phyloP scores from a whole-genome alignment of 2,113 vertebrate species.

The Elephantulus edwardii region DNA sequence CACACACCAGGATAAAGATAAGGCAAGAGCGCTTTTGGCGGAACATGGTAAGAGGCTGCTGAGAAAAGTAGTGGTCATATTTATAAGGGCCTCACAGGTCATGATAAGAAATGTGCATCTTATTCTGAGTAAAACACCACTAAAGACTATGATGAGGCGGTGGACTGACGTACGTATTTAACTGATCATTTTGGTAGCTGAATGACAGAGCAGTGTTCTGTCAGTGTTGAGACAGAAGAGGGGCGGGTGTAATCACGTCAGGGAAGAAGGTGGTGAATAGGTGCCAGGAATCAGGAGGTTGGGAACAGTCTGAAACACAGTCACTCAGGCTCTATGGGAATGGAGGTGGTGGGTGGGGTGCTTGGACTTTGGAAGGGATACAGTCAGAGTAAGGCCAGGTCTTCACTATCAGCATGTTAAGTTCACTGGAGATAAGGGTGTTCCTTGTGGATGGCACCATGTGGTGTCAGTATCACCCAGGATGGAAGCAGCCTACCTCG shows the following conservation, averaged over 20 bases:
- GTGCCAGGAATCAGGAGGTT: neutral
- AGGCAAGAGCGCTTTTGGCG: fast-evolving
- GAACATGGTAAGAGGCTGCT: neutral
- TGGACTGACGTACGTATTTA: neutral
- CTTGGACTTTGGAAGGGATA: neutral
- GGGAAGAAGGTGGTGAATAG: neutral
- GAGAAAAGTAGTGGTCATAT: neutral
- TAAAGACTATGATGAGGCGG: neutral
- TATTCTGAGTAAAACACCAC: neutral
- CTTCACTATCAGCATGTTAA: neutral
- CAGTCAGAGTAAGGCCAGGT: neutral
- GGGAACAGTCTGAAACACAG: neutral
- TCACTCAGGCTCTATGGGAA: neutral
- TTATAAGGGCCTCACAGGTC: neutral
- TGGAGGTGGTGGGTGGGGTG: neutral
- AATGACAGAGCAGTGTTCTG: neutral
- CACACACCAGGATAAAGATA: neutral
- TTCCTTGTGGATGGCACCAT: neutral
- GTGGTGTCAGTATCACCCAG: no score
- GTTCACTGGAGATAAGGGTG: neutral
- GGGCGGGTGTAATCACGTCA: neutral
- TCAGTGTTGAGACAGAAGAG: no score
- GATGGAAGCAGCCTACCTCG: neutral
- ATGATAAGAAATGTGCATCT: no score
- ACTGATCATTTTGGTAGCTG: neutral